phyloP scores from a whole-genome alignment of 2,113 vertebrate species.

The Collichthys lucidus region DNA sequence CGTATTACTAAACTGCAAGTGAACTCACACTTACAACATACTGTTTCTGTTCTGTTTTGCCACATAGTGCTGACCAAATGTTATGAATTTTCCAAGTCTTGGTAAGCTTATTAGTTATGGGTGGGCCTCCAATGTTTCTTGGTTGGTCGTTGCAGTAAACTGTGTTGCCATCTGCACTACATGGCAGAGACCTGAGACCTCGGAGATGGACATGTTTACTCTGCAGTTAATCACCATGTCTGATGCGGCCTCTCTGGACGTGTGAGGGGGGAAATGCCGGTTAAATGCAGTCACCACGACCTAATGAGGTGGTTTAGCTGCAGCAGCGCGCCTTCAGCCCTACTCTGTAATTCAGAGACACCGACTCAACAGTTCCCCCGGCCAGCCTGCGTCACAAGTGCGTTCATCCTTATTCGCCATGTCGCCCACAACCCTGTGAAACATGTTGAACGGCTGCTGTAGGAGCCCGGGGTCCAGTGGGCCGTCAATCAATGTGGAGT shows the following conservation, averaged over 20 bases:
- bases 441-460: constrained; percentile 62
- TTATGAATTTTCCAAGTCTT: constrained; percentile 29
- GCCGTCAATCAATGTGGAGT: constrained; percentile 70
- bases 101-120: constrained; percentile 44
- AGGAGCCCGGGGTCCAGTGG: constrained; percentile 55
- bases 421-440: constrained; percentile 75
- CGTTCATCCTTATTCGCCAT: constrained; percentile 68
- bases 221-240: constrained; percentile 77
- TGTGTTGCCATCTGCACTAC: constrained; percentile 39
- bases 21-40: constrained; percentile 48
- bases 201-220: constrained; percentile 72
- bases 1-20: constrained; percentile 37
- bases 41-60: constrained; percentile 20
- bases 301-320: constrained; percentile 80
- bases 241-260: constrained; percentile 74
- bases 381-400: constrained; percentile 80
- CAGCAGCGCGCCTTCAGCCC: constrained; percentile 60
- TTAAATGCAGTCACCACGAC: constrained; percentile 77
- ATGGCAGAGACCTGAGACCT: constrained; percentile 55
- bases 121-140: constrained; percentile 39
- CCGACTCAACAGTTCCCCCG: constrained; percentile 64
- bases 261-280: constrained; percentile 75
- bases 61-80: constrained; percentile 39
- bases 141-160: constrained; percentile 60
- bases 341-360: constrained; percentile 80